Evolutionary conservation across 2,888 invertebrate species (phyloP).

Genomic region (Petrolisthes cinctipes): DNA sequence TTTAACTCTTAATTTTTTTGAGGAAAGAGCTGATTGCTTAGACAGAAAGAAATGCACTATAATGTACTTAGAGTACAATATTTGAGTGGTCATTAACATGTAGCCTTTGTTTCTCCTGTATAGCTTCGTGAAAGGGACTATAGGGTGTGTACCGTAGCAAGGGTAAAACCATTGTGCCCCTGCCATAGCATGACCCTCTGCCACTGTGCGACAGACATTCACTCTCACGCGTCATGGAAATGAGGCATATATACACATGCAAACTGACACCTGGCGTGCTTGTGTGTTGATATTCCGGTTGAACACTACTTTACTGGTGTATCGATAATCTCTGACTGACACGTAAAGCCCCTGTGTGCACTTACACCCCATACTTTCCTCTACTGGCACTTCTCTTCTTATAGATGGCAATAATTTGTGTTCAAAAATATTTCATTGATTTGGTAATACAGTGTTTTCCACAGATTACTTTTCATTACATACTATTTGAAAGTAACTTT

Average conservation of each 20-base stretch:
- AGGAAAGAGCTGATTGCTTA: constrained; percentile 28
- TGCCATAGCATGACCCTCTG: constrained; percentile 49
- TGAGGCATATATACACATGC: constrained; percentile 7
- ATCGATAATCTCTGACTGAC: constrained; percentile 19
- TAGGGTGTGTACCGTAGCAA: constrained; percentile 51
- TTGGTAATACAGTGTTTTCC: too few relatives aligned
- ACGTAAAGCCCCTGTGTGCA: constrained; percentile 22
- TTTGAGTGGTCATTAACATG: constrained; percentile 48
- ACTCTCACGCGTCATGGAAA: constrained; percentile 1
- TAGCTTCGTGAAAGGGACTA: constrained; percentile 61
- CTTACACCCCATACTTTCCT: constrained; percentile 15
- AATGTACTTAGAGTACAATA: constrained; percentile 12
- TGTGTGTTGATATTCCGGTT: constrained; percentile 21
- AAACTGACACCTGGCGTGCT: constrained; percentile 26
- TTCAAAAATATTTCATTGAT: too few relatives aligned
- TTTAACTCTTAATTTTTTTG: not conserved
- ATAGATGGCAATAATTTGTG: not conserved
- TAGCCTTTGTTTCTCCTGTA: constrained; percentile 52
- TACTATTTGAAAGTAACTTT: too few relatives aligned
- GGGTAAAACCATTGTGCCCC: constrained; percentile 51
- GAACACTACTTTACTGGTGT: constrained; percentile 10
- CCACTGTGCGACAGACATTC: constrained; percentile 14
- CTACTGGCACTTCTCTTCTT: constrained; percentile 5
- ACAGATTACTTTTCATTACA: too few relatives aligned
- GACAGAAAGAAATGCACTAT: not conserved